Evolutionary conservation across 2,113 vertebrate species (phyloP), one percentile per base, ranked within the genome.

Genomic region (Psittacara wagleri): DNA sequence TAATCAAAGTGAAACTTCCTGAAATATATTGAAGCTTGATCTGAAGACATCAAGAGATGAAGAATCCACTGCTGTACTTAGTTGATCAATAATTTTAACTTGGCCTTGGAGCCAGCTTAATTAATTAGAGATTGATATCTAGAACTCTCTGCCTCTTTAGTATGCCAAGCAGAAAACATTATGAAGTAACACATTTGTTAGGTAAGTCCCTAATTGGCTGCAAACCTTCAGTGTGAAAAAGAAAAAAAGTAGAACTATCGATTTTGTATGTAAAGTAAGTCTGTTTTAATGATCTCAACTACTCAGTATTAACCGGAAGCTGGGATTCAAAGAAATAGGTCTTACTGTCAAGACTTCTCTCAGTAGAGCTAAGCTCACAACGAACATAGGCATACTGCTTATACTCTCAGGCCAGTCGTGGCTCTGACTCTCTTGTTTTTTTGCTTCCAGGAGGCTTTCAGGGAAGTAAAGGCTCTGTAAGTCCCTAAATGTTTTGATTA

Each of bases 91-190:
- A 62, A 41, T 49, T 76, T 73, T 83, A 86, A 72, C n/a, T 13
- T 43, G 59, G 86, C 70, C 51, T 75, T 0, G 0, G 41, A 74
- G 35, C 28, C 51, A 66, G 35, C 31, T 87, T 91, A 91, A 86
- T 95, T 92, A 96, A 92, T 94, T 79, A 84, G 22, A 57, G 83
- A 72, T n/a, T 72, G 72, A 61, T 76, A 93, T 83, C 74, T 77
- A 90, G 59, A 93, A 90, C 25, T 13, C 73, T 68, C 49, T 94
- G 80, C 28, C 81, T 79, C 29, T 92, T 92, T 35, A 77, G 57
- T 79, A 77, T 64, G 76, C 54, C 55, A 57, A 10, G 20, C 51
- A 91, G 57, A 55, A 96, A 94, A 73, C 57, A 70, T 85, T 64
- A 83, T 37, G 43, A 90, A 86, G 63, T 68, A 39, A 64, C 51